phyloP scores from a whole-genome alignment of 2,888 invertebrate species.

The Dicyrtomina minuta region DNA sequence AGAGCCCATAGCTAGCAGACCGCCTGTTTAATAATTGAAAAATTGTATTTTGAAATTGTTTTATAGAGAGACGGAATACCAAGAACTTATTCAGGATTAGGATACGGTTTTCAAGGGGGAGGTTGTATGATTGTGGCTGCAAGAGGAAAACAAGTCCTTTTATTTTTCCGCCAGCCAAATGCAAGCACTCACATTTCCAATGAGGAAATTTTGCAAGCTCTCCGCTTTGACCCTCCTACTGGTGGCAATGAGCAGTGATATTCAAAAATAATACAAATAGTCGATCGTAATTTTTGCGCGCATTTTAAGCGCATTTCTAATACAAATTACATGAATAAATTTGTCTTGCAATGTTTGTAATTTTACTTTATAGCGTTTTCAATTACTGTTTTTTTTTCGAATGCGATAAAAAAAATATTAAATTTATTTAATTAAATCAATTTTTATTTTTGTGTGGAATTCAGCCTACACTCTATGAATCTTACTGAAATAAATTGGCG shows the following conservation, averaged over 20 bases:
- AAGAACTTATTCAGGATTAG: background rate
- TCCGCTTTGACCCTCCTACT: background rate
- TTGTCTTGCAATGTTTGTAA: background rate
- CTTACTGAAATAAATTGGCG: background rate
- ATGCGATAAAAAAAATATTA: no score
- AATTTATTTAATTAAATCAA: background rate
- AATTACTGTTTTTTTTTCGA: no score
- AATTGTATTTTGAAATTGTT: background rate
- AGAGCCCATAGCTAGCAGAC: no score
- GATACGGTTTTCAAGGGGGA: conserved; percentile 21
- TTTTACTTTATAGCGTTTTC: no score
- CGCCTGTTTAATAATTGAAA: no score
- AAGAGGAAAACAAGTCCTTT: conserved; percentile 12
- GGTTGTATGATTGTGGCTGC: conserved; percentile 10
- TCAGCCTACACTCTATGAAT: background rate
- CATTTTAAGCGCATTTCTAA: background rate
- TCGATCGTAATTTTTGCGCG: no score
- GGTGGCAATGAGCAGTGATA: background rate
- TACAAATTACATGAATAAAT: background rate
- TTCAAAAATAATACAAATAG: no score
- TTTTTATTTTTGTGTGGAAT: background rate
- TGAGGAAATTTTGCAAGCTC: background rate
- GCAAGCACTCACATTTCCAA: background rate
- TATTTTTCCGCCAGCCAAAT: background rate
- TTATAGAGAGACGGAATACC: conserved; percentile 8